Evolutionary conservation across 2,888 invertebrate genomes (phyloP).

Genomic region (Phyllotreta cruciferae): DNA sequence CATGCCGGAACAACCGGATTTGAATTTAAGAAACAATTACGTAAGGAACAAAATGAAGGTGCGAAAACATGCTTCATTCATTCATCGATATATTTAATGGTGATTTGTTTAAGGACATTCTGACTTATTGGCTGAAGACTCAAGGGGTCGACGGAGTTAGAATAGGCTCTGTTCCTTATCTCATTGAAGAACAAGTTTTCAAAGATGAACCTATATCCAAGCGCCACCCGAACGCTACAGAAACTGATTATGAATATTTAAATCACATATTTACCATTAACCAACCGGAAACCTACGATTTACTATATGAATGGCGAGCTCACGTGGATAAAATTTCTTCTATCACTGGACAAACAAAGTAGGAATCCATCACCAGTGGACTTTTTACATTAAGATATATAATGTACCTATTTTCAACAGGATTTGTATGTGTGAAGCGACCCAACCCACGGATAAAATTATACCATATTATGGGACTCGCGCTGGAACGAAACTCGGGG

Average conservation of each 20-base stretch:
- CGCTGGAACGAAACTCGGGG: conserved; percentile 59
- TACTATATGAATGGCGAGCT: conserved; percentile 71
- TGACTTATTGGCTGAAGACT: conserved; percentile 81
- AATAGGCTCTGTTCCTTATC: conserved; percentile 72
- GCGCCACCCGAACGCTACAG: not conserved
- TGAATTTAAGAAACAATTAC: conserved; percentile 67
- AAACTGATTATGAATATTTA: conserved; percentile 61
- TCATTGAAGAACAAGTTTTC: conserved; percentile 58
- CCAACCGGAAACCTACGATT: conserved; percentile 67
- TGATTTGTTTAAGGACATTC: conserved; percentile 62
- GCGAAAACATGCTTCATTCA: conserved; percentile 55
- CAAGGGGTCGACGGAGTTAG: conserved; percentile 88
- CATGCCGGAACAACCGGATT: conserved; percentile 76
- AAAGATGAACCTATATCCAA: conserved; percentile 58
- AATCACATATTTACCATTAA: conserved; percentile 70
- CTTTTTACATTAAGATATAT: not conserved
- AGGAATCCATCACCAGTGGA: not conserved
- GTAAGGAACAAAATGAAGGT: conserved; percentile 68
- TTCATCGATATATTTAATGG: not conserved
- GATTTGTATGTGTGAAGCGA: conserved; percentile 80
- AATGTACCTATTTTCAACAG: conserved; percentile 51
- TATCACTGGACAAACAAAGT: conserved; percentile 36
- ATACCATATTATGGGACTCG: conserved; percentile 71
- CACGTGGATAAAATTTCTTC: conserved; percentile 66
- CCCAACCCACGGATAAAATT: conserved; percentile 66